Evolutionary conservation across 2,888 invertebrate genomes (phyloP), one percentile per base, ranked within the genome.

Genomic region (Plagodis pulveraria): DNA sequence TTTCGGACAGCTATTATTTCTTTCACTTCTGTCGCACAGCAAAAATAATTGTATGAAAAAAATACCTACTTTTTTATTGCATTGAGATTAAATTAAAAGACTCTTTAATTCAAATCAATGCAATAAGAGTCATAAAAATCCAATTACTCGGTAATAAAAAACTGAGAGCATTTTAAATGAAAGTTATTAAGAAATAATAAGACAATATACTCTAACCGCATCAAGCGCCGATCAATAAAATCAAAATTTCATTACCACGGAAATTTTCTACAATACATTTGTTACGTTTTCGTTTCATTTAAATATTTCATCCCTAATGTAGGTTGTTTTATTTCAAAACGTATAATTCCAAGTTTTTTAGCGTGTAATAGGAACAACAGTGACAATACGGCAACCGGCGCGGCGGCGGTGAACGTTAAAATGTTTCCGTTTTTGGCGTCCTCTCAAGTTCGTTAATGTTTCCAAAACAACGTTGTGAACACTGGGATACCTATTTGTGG

Each of bases 361-460:
- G 78, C 78, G 73, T 76, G 76, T 82, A 82, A 83, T 80, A 79
- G 76, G 79, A 77, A 79, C 76, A 78, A 78, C 52, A 62, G 80
- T 78, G 83, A 83, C 87, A 86, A 87, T 83, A 84, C 71, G 76
- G 81, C 78, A 76, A 72, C 75, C 66, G 73, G 72, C 74, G 76
- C 66, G 72, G 72, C 77, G 77, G 66, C 78, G 74, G 74, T 73
- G 66, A 77, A 82, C 81, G 81, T 78, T 86, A 86, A 86, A 89
- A 89, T 84, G 88, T 81, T 86, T 86, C 86, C 87, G 85, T 84
- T 90, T 90, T 89, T 89, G 91, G 91, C 91, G 81, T 80, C 72
- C 89, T 84, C 85, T 89, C 90, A 91, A 91, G 79, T 89, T 86
- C 86, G 89, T 90, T 90, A 90, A 91, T 91, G 89, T 86, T 87